These are phyloP conservation scores for Rhopalosiphum maidis DNA, from an alignment of 1,140 invertebrate species.

Conservation along the genomic window DNA sequence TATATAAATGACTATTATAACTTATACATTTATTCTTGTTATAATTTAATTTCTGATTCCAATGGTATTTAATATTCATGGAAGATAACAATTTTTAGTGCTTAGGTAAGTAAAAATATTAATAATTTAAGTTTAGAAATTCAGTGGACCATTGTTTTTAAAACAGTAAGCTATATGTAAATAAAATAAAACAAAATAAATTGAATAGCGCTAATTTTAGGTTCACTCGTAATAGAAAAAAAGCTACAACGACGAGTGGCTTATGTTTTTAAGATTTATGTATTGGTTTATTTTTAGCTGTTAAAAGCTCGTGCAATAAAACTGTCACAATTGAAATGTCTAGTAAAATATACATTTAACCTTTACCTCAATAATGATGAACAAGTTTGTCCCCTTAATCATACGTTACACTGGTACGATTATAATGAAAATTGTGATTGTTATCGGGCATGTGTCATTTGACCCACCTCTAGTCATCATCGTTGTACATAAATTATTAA, in stretches of 20 bases:
- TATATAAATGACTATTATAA: neutral
- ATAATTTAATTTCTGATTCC: neutral
- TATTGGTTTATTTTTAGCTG: conserved; percentile 19
- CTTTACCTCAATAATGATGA: neutral
- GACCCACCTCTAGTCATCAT: neutral
- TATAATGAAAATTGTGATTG: conserved; percentile 23
- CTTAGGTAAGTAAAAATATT: neutral
- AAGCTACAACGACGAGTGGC: neutral
- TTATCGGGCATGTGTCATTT: neutral
- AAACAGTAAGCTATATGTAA: neutral
- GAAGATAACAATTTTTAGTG: neutral
- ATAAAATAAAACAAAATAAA: neutral
- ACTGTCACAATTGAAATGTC: neutral
- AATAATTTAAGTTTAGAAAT: neutral
- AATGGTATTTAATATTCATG: neutral
- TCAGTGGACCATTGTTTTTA: neutral
- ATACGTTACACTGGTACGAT: neutral
- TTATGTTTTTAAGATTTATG: conserved; percentile 20
- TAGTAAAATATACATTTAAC: neutral
- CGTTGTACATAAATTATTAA: neutral
- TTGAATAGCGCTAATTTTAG: neutral
- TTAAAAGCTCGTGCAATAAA: neutral
- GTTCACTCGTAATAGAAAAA: neutral
- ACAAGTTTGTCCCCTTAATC: neutral
- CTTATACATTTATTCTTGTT: neutral